Conservation (phyloP, 2,797 vertebrate genomes). For the Peromyscus aztecus region DNA sequence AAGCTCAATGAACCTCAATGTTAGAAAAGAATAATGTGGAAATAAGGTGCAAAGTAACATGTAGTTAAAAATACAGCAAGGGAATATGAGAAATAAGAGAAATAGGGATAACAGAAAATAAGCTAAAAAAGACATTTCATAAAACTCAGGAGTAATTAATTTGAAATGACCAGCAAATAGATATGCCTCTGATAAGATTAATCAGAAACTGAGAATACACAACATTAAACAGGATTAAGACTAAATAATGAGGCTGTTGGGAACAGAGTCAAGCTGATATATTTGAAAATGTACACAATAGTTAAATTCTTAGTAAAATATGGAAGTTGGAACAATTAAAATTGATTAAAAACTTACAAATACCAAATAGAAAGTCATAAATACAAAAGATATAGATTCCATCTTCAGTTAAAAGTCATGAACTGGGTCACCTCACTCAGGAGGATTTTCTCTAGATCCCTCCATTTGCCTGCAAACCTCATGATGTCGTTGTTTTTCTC, state of each 20-base stretch:
- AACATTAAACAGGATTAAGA: background rate
- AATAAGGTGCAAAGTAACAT: background rate
- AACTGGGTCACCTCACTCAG: no score
- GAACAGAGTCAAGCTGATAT: background rate
- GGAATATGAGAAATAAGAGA: background rate
- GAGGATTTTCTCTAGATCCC: no score
- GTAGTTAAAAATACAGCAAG: background rate
- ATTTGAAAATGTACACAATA: background rate
- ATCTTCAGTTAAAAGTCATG: background rate
- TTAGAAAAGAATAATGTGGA: background rate
- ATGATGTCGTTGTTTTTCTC: no score
- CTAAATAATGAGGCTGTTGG: background rate
- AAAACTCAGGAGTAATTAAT: background rate
- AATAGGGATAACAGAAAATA: background rate
- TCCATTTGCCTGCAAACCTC: no score
- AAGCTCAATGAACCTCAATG: background rate
- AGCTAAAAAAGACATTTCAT: background rate
- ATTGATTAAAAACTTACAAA: background rate
- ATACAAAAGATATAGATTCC: background rate
- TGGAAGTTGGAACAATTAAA: background rate
- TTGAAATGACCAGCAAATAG: constrained; percentile 21
- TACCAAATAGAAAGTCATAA: background rate
- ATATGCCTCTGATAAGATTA: background rate
- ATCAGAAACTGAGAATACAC: background rate
- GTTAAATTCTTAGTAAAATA: background rate